Conservation (phyloP, 1,140 invertebrate species). For the Zaprionus ornatus region DNA sequence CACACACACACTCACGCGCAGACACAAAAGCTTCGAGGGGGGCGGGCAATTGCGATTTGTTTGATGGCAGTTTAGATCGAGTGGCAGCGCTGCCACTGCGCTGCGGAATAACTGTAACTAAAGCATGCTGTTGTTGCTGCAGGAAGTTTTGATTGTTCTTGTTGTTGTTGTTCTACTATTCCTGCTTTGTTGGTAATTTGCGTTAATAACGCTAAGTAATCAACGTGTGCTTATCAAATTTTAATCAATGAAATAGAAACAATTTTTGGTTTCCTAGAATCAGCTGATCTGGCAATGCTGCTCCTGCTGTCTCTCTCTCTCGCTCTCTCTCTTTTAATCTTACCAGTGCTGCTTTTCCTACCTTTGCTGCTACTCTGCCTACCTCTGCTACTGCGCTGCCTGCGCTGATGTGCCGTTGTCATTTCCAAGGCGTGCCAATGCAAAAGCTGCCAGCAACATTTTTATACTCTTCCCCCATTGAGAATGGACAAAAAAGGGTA, state of each 20-base stretch:
- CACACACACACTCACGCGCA: conserved; percentile 7
- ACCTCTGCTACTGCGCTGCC: not conserved
- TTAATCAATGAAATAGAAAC: not conserved
- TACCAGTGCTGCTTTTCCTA: not conserved
- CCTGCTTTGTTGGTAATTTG: not conserved
- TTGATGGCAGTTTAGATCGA: conserved; percentile 56
- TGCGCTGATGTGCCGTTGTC: conserved; percentile 60
- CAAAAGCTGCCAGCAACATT: conserved; percentile 60
- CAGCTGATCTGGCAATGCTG: conserved; percentile 12
- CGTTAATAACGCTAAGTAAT: not conserved
- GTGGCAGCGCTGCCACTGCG: conserved; percentile 34
- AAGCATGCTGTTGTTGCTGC: conserved; percentile 19
- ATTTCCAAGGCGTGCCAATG: conserved; percentile 75
- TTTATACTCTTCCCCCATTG: conserved; percentile 2
- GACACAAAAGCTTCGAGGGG: conserved; percentile 30
- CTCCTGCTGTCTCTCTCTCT: not conserved
- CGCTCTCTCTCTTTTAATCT: conserved; percentile 5
- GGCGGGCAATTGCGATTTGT: conserved; percentile 37
- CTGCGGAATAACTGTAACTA: conserved; percentile 32
- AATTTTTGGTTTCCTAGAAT: conserved; percentile 7
- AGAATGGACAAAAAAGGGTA: too few species aligned
- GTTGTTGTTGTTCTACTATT: not conserved
- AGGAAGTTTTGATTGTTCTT: conserved; percentile 36
- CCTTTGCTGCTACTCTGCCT: not conserved
- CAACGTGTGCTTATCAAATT: not conserved